Evolutionary conservation across 2,888 invertebrate genomes (phyloP), one percentile per base, ranked within the genome.

Genomic region (Campoplex capitator): DNA sequence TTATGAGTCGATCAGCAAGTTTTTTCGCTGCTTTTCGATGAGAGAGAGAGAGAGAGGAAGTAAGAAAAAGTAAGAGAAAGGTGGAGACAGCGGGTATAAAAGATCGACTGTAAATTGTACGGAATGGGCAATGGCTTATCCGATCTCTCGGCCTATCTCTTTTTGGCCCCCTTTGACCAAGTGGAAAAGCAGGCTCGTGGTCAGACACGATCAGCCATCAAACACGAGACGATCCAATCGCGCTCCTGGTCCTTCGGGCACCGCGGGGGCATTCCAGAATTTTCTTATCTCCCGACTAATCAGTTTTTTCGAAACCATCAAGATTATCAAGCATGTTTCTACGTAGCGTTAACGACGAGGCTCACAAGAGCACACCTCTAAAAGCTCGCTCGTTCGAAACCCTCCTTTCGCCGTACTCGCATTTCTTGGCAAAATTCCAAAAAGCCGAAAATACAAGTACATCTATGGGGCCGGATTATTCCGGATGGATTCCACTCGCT

Each of bases 381-480:
- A 77, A 65, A 62, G 74, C 85, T 83, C 75, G 51, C 32, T 58
- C 74, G 35, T 42, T 74, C 65, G 65, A 79, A 70, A 51, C 54
- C 23, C 28, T 75, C 70, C 79, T 13, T 45, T 42, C 62, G 68
- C 11, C 73, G 48, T 85, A 51, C 35, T n/a, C 9, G 13, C 8
- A 79, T 74, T 83, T 62, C 42, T 83, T 86, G 85, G 85, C 78
- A 3, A 75, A 23, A 79, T 83, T 83, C 85, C 85, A 86, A 83
- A 23, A 16, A 13, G 35, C 73, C 68, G 13, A n/a, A 68, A 42
- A 56, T 79, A 79, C 54, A 32, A 58, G 18, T 18, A 13, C 70
- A 54, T 16, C n/a, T 56, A 70, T 71, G 67, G 8, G 13, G 38
- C 38, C 38, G 6, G 45, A 54, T 45, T 38, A 79, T 79, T 79